These are phyloP conservation scores for Bucco capensis DNA, from an alignment of 2,113 vertebrate species.

Conservation along the genomic window DNA sequence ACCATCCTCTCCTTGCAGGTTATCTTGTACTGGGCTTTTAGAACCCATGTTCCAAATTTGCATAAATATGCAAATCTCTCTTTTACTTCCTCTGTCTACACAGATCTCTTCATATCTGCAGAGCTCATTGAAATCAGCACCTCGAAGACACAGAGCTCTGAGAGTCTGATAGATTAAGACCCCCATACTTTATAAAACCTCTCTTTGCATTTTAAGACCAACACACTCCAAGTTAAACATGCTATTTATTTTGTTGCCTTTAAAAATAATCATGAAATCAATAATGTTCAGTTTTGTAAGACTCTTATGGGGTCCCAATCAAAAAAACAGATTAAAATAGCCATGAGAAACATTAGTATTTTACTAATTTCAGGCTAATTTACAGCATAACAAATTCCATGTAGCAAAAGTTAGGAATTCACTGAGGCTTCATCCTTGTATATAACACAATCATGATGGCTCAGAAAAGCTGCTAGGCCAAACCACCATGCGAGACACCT, in stretches of 20 bases:
- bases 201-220: not conserved
- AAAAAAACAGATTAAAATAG: not conserved
- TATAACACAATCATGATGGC: rapidly evolving
- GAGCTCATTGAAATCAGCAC: not conserved
- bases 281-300: not conserved
- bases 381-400: not conserved
- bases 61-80: not conserved
- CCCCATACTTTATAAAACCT: not conserved
- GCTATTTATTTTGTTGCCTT: not conserved
- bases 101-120: not conserved
- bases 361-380: not conserved
- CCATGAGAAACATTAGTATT: not conserved
- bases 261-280: not conserved
- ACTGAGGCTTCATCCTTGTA: rapidly evolving
- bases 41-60: not conserved
- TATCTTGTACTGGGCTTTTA: not conserved
- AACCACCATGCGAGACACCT: rapidly evolving
- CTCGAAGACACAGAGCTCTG: not conserved
- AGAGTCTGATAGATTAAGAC: rapidly evolving
- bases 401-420: not conserved
- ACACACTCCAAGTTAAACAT: not conserved
- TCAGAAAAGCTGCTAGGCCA: not conserved
- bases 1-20: not conserved
- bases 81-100: not conserved
- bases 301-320: not conserved